phyloP scores from a whole-genome alignment of 2,113 vertebrate genomes.

The Gnathonemus echidnorhynchus region DNA sequence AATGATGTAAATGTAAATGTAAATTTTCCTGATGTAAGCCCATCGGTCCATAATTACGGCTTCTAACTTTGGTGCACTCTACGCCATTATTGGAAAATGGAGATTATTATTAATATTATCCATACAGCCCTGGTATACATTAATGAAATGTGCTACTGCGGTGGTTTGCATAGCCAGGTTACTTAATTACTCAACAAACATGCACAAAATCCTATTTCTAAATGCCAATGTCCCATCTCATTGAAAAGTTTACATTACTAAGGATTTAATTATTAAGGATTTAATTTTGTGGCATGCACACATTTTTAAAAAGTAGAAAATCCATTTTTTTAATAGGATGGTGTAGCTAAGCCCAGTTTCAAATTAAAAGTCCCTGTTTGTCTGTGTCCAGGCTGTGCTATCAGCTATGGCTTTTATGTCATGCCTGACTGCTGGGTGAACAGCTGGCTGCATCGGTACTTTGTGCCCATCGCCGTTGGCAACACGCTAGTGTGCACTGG shows the following conservation, averaged over 20 bases:
- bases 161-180: neutral
- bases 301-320: neutral
- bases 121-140: neutral
- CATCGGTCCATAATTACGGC: neutral
- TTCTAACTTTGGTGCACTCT: neutral
- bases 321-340: neutral
- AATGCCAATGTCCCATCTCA: neutral
- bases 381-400: constrained; percentile 62
- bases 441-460: constrained; percentile 59
- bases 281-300: neutral
- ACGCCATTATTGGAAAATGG: neutral
- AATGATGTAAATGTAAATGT: no score
- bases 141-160: neutral
- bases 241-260: neutral
- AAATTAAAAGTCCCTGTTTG: neutral
- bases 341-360: neutral
- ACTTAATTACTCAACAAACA: constrained; percentile 5
- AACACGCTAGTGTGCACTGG: constrained; percentile 73
- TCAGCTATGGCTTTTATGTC: constrained; percentile 65
- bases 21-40: neutral
- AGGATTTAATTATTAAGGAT: neutral
- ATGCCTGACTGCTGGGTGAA: constrained; percentile 72
- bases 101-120: neutral
- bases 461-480: constrained; percentile 63
- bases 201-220: neutral